Evolutionary conservation across 2,797 vertebrate species (phyloP), one percentile per base, ranked within the genome.

Genomic region (Trachurus trachurus): DNA sequence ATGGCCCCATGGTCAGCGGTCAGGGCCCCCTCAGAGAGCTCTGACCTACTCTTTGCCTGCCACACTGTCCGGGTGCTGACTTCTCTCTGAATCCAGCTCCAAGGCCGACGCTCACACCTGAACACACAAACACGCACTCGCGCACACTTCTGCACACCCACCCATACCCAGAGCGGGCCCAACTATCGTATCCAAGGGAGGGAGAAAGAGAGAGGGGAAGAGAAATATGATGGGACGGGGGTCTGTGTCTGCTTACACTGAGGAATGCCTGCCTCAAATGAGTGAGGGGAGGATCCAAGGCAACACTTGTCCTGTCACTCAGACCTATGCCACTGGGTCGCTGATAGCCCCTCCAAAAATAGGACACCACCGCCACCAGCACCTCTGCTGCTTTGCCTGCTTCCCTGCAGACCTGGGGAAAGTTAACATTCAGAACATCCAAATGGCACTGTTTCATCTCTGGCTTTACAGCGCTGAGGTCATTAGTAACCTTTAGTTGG

Each of bases 231-330:
- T 71, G 78, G 84, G 85, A 82, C 76, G 87, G 83, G 78, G 79
- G 74, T 85, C 82, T 91, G 89, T 83, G 83, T 92, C 92, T 94
- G 93, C 93, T 94, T 95, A 94, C 91, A 86, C 90, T 60, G 91
- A 93, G 91, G 93, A 95, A 95, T 96, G 93, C 87, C 84, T 83
- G 87, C 72, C 82, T 85, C 80, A 91, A 89, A 88, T 47, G 89
- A 90, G 80, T 11, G 39, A 92, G 88, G 90, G 94, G 92, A 92
- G 90, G 91, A 79, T 86, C 89, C 71, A 84, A 71, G 26, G 52
- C 84, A 92, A 95, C 95, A 96, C 95, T 94, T 96, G 96, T 94
- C 92, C 94, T 94, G 94, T 96, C 96, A 95, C 89, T 96, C 96
- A 95, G 87, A 84, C 75, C 84, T 87, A 66, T 90, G 86, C 81